These are phyloP conservation scores for Numenius phaeopus DNA, from an alignment of 2,797 vertebrate genomes.

Conservation along the genomic window DNA sequence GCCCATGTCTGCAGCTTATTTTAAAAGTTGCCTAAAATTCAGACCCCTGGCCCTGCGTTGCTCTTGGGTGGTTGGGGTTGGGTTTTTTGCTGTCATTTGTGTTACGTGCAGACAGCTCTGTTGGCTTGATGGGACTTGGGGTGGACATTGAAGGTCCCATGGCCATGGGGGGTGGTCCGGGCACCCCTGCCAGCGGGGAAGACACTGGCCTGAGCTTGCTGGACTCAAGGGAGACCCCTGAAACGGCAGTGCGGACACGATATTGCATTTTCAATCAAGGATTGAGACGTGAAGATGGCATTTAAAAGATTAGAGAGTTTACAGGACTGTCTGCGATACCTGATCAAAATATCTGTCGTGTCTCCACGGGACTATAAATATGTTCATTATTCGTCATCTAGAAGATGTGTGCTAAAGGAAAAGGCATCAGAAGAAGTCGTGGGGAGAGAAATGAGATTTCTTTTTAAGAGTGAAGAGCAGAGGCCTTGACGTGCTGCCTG, in stretches of 20 bases:
- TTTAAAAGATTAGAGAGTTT: conserved; percentile 12
- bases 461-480: background rate
- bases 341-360: background rate
- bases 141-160: background rate
- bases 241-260: background rate
- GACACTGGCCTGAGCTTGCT: background rate
- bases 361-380: background rate
- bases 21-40: background rate
- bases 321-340: background rate
- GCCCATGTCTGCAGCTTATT: background rate
- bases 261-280: background rate
- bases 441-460: background rate
- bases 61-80: background rate
- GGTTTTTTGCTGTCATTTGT: background rate
- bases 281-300: background rate
- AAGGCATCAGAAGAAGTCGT: background rate
- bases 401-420: background rate
- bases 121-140: background rate
- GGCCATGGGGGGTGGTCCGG: fast-evolving
- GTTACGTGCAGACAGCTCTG: background rate
- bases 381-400: background rate
- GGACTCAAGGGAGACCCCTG: background rate
- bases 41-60: background rate
- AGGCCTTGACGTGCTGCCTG: background rate
- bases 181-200: background rate